Conservation (phyloP, 1,140 invertebrate genomes). For the Drosophila bocki region DNA sequence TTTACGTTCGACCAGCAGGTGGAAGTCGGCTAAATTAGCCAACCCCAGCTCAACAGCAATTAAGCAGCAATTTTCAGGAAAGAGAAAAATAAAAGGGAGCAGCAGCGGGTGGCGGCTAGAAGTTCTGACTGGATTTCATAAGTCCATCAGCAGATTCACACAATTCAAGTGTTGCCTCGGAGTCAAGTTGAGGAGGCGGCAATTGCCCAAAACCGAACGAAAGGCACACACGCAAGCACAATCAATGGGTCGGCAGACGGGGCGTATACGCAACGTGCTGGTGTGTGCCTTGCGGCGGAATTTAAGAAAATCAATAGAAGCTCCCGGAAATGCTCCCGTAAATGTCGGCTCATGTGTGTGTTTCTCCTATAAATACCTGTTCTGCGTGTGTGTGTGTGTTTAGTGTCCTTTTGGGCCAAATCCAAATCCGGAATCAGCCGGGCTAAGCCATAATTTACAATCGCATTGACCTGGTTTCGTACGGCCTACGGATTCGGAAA, state of each 20-base stretch:
- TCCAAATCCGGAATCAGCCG: conserved; percentile 27
- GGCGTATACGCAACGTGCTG: conserved; percentile 39
- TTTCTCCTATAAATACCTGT: conserved; percentile 35
- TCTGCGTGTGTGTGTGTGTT: conserved; percentile 1
- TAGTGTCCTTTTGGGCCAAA: conserved; percentile 20
- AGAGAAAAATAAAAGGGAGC: conserved; percentile 14
- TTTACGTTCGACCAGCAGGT: conserved; percentile 53
- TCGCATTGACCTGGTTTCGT: conserved; percentile 64
- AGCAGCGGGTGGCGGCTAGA: conserved; percentile 26
- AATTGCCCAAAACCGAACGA: conserved; percentile 29
- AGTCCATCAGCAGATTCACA: conserved; percentile 62
- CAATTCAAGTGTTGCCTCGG: conserved; percentile 40
- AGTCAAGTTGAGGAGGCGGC: conserved; percentile 9
- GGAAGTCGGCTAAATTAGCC: conserved; percentile 66
- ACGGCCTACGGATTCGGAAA: conserved; percentile 14
- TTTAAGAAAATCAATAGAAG: conserved; percentile 51
- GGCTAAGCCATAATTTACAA: conserved; percentile 65
- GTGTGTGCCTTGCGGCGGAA: conserved; percentile 11
- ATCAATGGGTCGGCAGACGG: conserved; percentile 23
- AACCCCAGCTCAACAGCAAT: conserved; percentile 59
- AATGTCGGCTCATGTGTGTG: conserved; percentile 5
- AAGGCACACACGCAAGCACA: conserved; percentile 39
- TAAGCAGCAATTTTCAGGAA: conserved; percentile 71
- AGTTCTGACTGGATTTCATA: conserved; percentile 40
- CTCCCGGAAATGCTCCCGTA: conserved; percentile 7